Conservation (phyloP, 2,113 vertebrate genomes). For the Tetrao urogallus region DNA sequence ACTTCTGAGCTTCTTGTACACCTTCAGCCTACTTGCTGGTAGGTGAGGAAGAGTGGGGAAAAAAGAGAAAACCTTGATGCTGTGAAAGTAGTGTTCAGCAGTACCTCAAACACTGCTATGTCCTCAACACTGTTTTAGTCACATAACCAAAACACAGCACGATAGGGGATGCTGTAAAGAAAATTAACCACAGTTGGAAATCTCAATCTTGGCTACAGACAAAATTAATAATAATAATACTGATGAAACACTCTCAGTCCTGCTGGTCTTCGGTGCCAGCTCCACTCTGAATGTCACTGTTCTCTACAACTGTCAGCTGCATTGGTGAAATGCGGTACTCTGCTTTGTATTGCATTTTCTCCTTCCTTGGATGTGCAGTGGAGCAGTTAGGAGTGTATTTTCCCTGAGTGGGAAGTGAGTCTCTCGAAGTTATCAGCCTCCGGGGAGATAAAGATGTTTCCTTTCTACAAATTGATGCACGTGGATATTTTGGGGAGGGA, state of each 20-base stretch:
- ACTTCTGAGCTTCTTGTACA: background rate
- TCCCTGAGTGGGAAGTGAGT: background rate
- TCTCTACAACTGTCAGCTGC: background rate
- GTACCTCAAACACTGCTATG: background rate
- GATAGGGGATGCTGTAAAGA: background rate
- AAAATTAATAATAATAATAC: background rate
- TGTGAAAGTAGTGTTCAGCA: background rate
- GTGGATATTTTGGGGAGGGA: background rate
- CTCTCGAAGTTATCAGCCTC: background rate
- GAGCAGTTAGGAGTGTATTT: background rate
- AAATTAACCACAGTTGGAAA: background rate
- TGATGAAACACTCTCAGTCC: background rate
- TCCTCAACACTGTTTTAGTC: background rate
- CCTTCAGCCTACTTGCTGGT: background rate
- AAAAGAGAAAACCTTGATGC: background rate
- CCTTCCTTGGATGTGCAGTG: background rate
- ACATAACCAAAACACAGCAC: background rate
- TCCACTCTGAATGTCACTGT: background rate
- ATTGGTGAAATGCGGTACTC: background rate
- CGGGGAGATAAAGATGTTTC: background rate
- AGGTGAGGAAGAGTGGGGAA: background rate
- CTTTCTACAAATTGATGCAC: background rate
- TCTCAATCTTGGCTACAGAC: background rate
- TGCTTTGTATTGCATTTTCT: background rate
- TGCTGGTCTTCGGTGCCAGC: background rate